Conservation (phyloP, 2,888 invertebrate genomes). For the Piscicola geometra region DNA sequence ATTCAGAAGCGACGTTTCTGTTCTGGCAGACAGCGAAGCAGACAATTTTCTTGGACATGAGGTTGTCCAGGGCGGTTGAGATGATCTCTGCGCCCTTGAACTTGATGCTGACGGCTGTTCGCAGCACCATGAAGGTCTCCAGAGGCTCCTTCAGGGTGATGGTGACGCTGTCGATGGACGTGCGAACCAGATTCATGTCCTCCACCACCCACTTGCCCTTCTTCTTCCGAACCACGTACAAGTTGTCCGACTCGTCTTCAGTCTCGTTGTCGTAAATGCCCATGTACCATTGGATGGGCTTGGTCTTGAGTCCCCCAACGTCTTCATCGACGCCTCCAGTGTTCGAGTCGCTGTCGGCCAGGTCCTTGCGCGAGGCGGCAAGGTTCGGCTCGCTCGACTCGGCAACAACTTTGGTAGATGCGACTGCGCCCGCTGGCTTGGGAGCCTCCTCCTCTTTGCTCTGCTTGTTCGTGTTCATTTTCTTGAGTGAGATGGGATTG, state of each 20-base stretch:
- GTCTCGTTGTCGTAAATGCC: slow-evolving; percentile 36
- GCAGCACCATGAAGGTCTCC: slow-evolving; percentile 31
- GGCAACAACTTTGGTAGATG: background rate
- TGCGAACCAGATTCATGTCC: slow-evolving; percentile 13
- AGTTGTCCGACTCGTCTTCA: slow-evolving; percentile 38
- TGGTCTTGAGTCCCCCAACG: background rate
- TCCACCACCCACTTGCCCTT: slow-evolving; percentile 35
- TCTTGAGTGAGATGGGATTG: slow-evolving; percentile 33
- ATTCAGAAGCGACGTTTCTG: slow-evolving; percentile 47
- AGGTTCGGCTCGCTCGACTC: background rate
- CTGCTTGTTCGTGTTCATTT: slow-evolving; percentile 18
- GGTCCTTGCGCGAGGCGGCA: background rate
- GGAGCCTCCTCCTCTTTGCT: slow-evolving; percentile 13
- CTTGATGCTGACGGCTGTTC: slow-evolving; percentile 31
- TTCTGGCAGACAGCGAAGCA: slow-evolving; percentile 33
- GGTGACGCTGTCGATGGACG: slow-evolving; percentile 14
- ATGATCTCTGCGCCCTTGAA: slow-evolving; percentile 35
- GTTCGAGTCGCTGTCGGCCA: background rate
- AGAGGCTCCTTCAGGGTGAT: slow-evolving; percentile 34
- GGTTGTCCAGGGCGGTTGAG: slow-evolving; percentile 21
- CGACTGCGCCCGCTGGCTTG: background rate
- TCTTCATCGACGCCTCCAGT: slow-evolving; percentile 27
- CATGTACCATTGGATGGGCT: slow-evolving; percentile 38
- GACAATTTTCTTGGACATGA: slow-evolving; percentile 27
- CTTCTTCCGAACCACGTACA: slow-evolving; percentile 34